Conservation (phyloP, 2,113 vertebrate genomes). For the Laterallus jamaicensis region DNA sequence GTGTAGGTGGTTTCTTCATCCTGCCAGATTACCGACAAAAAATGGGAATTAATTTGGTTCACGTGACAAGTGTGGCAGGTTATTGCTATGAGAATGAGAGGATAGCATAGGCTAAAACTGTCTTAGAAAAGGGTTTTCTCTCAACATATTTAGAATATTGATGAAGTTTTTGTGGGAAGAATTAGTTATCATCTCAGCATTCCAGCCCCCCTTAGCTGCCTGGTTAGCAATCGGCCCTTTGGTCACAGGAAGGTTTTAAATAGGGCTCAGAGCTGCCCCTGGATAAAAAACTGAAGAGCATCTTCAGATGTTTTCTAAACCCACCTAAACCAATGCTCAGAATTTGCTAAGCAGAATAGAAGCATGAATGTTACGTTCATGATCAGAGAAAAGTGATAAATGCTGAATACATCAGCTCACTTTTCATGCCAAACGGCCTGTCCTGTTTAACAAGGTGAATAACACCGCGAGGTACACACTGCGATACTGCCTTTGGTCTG, state of each 20-base stretch:
- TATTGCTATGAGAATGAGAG: rapidly evolving
- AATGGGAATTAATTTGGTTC: rapidly evolving
- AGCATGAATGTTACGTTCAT: conserved; percentile 16
- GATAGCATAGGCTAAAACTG: background rate
- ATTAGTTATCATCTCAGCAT: background rate
- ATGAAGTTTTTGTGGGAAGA: background rate
- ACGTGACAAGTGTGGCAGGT: background rate
- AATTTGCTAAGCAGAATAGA: background rate
- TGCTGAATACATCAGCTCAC: conserved; percentile 58
- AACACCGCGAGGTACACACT: background rate
- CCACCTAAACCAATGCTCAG: background rate
- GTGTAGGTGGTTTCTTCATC: rapidly evolving
- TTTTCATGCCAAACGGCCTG: conserved; percentile 10
- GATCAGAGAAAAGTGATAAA: conserved; percentile 68
- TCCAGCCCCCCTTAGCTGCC: background rate
- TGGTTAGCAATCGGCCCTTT: background rate
- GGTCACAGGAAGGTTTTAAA: background rate
- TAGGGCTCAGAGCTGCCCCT: background rate
- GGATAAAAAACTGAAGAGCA: background rate
- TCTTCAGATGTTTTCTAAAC: background rate
- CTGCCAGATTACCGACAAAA: background rate
- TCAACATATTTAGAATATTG: background rate
- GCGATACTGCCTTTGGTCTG: background rate
- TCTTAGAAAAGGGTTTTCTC: background rate
- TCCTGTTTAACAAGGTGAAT: background rate